Percentiles rank a stretch among this genome's conserved stretches.
Evolutionary conservation across 2,113 vertebrate species (phyloP).

Genomic region (Phainopepla nitens): DNA sequence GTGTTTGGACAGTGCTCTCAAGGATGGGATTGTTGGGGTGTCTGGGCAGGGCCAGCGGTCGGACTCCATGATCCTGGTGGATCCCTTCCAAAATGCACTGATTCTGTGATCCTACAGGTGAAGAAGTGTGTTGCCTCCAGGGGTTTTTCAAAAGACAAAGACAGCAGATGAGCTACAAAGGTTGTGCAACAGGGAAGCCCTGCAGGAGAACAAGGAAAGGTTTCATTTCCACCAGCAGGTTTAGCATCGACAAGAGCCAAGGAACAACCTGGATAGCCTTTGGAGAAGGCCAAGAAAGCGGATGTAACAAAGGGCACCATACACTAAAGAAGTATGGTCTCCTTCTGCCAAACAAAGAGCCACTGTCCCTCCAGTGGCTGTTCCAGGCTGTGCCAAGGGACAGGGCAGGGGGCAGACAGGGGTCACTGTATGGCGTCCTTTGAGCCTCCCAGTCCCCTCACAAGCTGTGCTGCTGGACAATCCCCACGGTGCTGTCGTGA

Average conservation of each 20-base stretch:
- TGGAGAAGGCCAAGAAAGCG: not conserved
- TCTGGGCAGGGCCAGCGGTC: rapidly evolving
- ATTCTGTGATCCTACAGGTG: not conserved
- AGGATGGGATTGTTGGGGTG: not conserved
- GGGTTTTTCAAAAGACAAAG: not conserved
- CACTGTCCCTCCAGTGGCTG: not conserved
- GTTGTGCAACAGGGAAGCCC: not conserved
- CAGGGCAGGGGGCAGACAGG: not conserved
- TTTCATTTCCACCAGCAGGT: not conserved
- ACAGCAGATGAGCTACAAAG: not conserved
- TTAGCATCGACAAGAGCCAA: not conserved
- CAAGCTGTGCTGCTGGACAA: not conserved
- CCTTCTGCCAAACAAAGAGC: not conserved
- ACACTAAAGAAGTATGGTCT: not conserved
- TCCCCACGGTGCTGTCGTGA: not conserved
- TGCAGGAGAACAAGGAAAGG: not conserved
- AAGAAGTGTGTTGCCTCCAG: not conserved
- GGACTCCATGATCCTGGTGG: not conserved
- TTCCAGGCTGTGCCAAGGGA: not conserved
- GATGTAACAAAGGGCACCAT: not conserved
- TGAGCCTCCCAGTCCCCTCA: not conserved
- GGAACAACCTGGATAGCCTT: not conserved
- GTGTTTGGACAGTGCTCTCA: rapidly evolving
- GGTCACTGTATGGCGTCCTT: not conserved
- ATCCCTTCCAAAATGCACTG: not conserved